phyloP scores from a whole-genome alignment of 2,888 invertebrate genomes.

The Ichneumoninae sp. region DNA sequence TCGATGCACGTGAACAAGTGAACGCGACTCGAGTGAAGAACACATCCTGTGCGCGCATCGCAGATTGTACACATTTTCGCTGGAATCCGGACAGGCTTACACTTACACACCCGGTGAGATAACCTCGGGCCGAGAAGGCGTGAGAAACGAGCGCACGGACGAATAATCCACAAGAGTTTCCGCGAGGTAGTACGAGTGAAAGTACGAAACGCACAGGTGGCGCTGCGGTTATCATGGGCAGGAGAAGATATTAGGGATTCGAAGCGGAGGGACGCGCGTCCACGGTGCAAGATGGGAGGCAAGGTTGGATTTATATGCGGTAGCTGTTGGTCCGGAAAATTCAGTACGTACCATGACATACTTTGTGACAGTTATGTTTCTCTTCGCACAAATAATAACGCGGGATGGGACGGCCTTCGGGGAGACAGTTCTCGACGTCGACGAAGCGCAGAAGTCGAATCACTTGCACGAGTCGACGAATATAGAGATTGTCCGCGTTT shows the following conservation, averaged over 20 bases:
- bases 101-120: neutral
- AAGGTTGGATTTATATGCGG: slow-evolving; percentile 83
- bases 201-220: slow-evolving; percentile 1
- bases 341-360: slow-evolving; percentile 76
- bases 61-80: neutral
- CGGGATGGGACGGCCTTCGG: neutral
- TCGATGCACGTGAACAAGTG: slow-evolving; percentile 20
- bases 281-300: slow-evolving; percentile 79
- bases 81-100: neutral
- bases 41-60: neutral
- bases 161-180: neutral
- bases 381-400: neutral
- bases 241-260: slow-evolving; percentile 5
- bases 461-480: neutral
- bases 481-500: too few species aligned
- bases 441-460: neutral
- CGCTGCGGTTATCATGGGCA: slow-evolving; percentile 18
- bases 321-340: slow-evolving; percentile 83
- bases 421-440: neutral
- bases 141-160: neutral
- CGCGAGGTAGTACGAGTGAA: neutral
- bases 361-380: neutral
- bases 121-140: neutral
- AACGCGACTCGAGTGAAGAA: slow-evolving; percentile 30
- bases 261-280: slow-evolving; percentile 12